phyloP scores from a whole-genome alignment of 2,797 vertebrate species.

The Caiman crocodilus region DNA sequence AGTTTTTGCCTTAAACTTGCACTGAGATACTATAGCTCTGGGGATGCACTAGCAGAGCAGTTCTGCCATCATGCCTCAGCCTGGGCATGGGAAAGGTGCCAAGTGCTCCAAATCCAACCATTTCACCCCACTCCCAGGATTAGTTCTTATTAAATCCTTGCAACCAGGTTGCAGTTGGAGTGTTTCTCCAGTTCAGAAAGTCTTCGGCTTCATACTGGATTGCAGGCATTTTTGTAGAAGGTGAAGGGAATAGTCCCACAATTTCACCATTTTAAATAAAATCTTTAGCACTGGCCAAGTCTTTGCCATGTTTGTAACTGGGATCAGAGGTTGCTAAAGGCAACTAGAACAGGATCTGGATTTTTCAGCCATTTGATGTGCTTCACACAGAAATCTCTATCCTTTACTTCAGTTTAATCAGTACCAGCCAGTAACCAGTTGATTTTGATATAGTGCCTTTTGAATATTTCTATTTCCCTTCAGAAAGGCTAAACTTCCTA shows the following conservation, averaged over 20 bases:
- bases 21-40: background rate
- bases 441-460: constrained; percentile 41
- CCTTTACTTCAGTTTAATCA: constrained; percentile 30
- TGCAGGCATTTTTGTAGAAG: background rate
- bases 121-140: background rate
- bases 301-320: background rate
- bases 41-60: background rate
- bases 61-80: background rate
- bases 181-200: background rate
- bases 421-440: constrained; percentile 25
- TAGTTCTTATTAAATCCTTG: background rate
- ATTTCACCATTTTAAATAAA: background rate
- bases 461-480: constrained; percentile 36
- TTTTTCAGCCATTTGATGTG: constrained; percentile 17
- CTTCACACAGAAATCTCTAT: constrained; percentile 40
- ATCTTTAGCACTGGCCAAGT: background rate
- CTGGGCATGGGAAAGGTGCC: background rate
- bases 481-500: constrained; percentile 23
- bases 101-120: background rate
- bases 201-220: background rate
- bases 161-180: background rate
- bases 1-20: too few relatives aligned
- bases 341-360: background rate
- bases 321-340: background rate
- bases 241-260: background rate